phyloP scores from a whole-genome alignment of 2,888 invertebrate genomes.

The Agrochola lychnidis region DNA sequence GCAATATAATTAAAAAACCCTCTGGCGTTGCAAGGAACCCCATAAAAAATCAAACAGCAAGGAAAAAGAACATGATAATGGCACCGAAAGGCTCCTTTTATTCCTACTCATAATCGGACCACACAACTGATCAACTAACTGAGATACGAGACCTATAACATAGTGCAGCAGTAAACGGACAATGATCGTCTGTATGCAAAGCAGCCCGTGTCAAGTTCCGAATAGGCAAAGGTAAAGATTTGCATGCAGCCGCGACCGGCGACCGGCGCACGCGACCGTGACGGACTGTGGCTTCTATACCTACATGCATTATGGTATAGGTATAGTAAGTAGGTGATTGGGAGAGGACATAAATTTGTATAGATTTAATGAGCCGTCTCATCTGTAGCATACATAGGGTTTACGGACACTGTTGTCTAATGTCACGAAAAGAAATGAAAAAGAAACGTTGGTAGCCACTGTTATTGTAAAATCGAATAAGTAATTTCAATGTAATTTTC shows the following conservation, averaged over 20 bases:
- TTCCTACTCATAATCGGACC: slow-evolving; percentile 23
- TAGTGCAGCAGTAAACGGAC: slow-evolving; percentile 18
- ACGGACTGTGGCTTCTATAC: background rate
- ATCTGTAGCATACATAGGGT: too few relatives aligned
- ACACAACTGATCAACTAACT: slow-evolving; percentile 24
- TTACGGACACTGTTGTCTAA: too few relatives aligned
- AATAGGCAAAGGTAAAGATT: slow-evolving; percentile 44
- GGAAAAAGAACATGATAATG: background rate
- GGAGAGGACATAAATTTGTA: background rate
- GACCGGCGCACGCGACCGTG: slow-evolving; percentile 23
- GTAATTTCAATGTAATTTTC: too few relatives aligned
- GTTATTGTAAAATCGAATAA: too few relatives aligned
- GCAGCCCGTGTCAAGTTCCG: background rate
- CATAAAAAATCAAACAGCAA: background rate
- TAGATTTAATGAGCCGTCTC: background rate
- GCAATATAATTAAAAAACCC: too few relatives aligned
- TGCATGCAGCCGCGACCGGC: slow-evolving; percentile 34
- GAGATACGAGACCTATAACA: background rate
- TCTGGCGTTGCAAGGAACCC: too few relatives aligned
- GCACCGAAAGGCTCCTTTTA: background rate
- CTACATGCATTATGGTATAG: background rate
- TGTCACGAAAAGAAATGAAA: background rate
- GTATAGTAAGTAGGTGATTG: background rate
- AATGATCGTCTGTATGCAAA: slow-evolving; percentile 54
- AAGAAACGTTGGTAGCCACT: background rate